Conservation (phyloP, 2,888 invertebrate genomes). For the Saturnia japonica region DNA sequence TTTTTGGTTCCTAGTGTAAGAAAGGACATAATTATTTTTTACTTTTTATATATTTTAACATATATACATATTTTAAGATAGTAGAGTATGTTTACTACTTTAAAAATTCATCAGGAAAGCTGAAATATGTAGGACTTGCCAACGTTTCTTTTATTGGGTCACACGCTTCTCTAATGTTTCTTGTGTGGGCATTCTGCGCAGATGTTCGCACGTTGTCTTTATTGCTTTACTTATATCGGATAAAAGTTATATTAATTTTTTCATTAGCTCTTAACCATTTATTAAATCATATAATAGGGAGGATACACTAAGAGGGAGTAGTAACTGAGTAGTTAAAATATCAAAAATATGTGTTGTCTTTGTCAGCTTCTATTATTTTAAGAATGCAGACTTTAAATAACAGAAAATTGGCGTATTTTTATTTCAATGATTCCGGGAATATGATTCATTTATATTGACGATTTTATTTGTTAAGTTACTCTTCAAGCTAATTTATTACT, state of each 20-base stretch:
- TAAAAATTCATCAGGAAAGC: conserved; percentile 15
- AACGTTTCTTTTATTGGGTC: conserved; percentile 30
- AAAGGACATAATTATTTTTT: no score
- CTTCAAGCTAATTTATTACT: not conserved
- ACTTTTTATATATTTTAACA: no score
- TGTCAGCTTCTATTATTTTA: not conserved
- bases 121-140: not conserved
- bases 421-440: no score
- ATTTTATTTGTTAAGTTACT: no score
- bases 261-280: conserved; percentile 2
- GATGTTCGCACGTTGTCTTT: conserved; percentile 27
- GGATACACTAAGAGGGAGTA: not conserved
- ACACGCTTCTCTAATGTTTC: conserved; percentile 28
- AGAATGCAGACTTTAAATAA: not conserved
- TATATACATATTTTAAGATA: no score
- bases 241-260: conserved; percentile 15
- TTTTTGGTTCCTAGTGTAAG: no score
- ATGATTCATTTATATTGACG: no score
- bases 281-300: not conserved
- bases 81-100: not conserved
- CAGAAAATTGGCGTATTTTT: not conserved
- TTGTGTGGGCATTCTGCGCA: conserved; percentile 26
- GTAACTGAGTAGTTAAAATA: not conserved
- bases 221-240: conserved; percentile 14
- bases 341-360: not conserved